Evolutionary conservation across 2,113 vertebrate species (phyloP), one percentile per base, ranked within the genome.

Genomic region (Psilopsiagon aymara): DNA sequence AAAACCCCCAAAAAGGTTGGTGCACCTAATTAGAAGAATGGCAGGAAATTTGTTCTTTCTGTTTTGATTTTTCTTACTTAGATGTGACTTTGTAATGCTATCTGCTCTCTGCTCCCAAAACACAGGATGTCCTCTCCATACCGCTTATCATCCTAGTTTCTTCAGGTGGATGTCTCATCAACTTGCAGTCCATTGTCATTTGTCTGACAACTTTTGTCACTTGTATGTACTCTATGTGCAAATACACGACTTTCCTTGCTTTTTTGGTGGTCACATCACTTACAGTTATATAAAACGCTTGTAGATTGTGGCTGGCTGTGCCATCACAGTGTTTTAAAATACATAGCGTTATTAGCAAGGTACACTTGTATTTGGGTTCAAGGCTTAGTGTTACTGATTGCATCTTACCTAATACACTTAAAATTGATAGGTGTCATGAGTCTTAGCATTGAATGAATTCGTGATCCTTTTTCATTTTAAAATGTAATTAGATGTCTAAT

Each of bases 51-150:
- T 55, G 5, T 46, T 64, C 11, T 52, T 85, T 67, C 25, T 69
- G 3, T 2, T 51, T 31, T 27, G 21, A 39, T 46, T 55, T 80
- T 66, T 19, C 20, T 57, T 47, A n/a, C 13, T 44, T 73, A 64
- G 1, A 6, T 3, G 17, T 33, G 3, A 47, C 0, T 4, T 57
- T 75, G 81, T 82, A 19, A 39, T 39, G 2, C 25, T 69, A 1
- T 62, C 77, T 69, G 28, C 11, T 55, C 5, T 66, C 44, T 78
- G 11, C 4, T 62, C 29, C 37, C 43, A n/a, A 49, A 80, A 41
- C 12, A 31, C 4, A 6, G 13, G 1, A 9, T 76, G 9, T 63
- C 18, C 15, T 31, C 8, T 28, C 11, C 11, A 16, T 11, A 21
- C 17, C 1, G 0, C 19, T 92, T 67, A 18, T 4, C 7, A 35